Evolutionary conservation across 2,113 vertebrate genomes (phyloP).

Genomic region (Notarius lentiginosus): DNA sequence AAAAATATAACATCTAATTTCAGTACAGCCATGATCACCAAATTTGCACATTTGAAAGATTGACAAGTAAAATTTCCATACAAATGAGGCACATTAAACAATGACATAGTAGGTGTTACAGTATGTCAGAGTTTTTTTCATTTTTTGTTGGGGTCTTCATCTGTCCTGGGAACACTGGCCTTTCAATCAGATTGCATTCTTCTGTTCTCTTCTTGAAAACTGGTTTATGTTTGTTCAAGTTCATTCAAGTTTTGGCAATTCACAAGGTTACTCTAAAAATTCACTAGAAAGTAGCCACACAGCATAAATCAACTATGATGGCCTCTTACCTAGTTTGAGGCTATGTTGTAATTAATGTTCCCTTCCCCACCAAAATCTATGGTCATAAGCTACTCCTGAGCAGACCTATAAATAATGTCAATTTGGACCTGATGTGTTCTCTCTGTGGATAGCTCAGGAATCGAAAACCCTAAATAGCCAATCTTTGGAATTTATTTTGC

Average conservation of each 20-base stretch:
- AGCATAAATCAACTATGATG: no score
- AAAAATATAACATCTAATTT: background rate
- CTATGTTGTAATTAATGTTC: background rate
- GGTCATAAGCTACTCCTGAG: background rate
- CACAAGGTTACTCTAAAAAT: background rate
- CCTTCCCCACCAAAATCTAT: background rate
- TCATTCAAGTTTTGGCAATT: background rate
- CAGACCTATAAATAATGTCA: background rate
- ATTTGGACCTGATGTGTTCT: background rate
- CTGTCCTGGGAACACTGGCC: background rate
- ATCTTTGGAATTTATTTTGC: background rate
- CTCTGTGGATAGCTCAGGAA: background rate
- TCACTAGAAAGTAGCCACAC: background rate
- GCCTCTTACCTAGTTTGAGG: no score
- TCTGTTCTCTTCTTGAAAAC: background rate
- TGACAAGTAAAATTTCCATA: background rate
- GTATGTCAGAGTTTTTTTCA: background rate
- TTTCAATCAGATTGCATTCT: background rate
- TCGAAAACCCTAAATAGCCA: background rate
- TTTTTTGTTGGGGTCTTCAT: background rate
- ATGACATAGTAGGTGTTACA: background rate
- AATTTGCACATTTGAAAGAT: background rate
- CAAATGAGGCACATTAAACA: background rate
- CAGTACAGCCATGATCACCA: background rate
- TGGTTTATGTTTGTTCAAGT: background rate